A percentile compares a stretch with the other conserved stretches of the same genome.
Evolutionary conservation across 2,113 vertebrate genomes (phyloP).

Genomic region (Phylloscopus trochilus): DNA sequence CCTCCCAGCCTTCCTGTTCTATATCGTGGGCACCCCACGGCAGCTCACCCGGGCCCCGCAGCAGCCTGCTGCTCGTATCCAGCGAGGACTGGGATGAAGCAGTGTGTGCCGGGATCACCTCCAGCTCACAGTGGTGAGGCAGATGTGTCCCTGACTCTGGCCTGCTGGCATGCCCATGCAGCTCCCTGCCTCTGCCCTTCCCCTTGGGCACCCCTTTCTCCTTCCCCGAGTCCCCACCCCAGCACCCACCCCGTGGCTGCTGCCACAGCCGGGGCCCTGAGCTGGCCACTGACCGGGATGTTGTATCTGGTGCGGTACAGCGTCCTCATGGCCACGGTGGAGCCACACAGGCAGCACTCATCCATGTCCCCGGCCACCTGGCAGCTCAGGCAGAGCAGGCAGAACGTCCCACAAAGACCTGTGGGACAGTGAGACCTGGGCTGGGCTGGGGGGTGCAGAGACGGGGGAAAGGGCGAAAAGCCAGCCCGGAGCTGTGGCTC

Average conservation of each 20-base stretch:
- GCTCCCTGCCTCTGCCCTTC: fast-evolving
- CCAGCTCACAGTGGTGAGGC: neutral
- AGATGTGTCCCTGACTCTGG: neutral
- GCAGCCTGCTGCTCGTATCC: neutral
- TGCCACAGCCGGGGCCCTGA: fast-evolving
- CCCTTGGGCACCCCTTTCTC: neutral
- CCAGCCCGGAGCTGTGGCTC: fast-evolving
- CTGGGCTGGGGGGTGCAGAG: neutral
- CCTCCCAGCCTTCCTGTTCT: neutral
- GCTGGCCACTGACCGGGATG: constrained; percentile 71
- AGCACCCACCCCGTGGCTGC: fast-evolving
- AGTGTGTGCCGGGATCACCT: fast-evolving
- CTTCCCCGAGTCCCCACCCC: neutral
- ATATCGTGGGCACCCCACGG: fast-evolving
- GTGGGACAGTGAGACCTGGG: fast-evolving
- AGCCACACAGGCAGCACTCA: constrained; percentile 80
- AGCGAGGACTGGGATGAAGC: neutral
- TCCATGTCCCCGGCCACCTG: constrained; percentile 78
- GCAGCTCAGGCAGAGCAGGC: constrained; percentile 64
- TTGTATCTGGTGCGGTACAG: constrained; percentile 85
- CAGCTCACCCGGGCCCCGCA: neutral
- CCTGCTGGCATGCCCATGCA: neutral
- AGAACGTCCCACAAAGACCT: constrained; percentile 77
- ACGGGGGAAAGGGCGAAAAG: neutral
- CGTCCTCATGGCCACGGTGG: constrained; percentile 73